Evolutionary conservation across 2,113 vertebrate species (phyloP).

Genomic region (Phaetusa simplex): DNA sequence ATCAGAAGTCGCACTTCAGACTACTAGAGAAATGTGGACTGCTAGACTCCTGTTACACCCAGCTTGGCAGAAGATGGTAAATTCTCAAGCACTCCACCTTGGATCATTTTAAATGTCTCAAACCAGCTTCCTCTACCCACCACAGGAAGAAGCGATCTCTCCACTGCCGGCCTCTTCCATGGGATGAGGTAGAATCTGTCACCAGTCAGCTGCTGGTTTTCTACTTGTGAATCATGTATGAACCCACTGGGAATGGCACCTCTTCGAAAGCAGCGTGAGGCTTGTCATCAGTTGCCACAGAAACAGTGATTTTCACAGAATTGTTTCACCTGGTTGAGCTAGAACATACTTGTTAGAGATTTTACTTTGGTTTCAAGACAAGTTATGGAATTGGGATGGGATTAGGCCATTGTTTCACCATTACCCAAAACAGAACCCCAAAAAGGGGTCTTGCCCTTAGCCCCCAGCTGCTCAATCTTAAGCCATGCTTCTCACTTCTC

Average conservation of each 20-base stretch:
- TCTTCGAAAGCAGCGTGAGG: neutral
- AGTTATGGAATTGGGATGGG: neutral
- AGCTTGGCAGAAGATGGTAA: neutral
- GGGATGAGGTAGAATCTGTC: neutral
- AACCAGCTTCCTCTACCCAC: neutral
- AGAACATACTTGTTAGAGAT: neutral
- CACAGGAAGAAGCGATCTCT: accelerated
- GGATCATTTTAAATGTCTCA: neutral
- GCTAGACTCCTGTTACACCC: neutral
- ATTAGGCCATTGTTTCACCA: neutral
- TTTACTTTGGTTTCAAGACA: neutral
- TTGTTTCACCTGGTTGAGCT: neutral
- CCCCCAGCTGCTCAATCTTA: neutral
- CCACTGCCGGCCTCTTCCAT: neutral
- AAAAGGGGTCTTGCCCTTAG: neutral
- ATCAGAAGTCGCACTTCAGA: neutral
- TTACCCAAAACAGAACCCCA: neutral
- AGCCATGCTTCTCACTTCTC: neutral
- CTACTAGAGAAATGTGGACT: neutral
- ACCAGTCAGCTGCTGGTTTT: neutral
- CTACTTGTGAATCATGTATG: neutral
- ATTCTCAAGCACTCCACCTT: neutral
- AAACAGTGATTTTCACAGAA: neutral
- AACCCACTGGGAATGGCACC: neutral
- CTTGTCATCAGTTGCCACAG: neutral